phyloP scores from a whole-genome alignment of 2,797 vertebrate species.

The Iguana delicatissima region DNA sequence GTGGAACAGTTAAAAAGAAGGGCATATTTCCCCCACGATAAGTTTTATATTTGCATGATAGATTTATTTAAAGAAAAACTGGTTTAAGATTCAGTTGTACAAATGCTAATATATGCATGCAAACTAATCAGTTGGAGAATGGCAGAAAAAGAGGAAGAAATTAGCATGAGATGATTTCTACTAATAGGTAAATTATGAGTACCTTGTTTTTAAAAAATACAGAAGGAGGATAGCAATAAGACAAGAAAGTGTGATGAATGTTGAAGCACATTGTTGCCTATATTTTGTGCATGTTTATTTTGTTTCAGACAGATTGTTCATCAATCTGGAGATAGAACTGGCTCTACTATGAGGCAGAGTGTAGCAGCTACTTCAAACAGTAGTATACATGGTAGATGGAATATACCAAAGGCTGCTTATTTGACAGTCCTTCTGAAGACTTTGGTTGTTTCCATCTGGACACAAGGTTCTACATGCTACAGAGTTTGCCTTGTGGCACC shows the following conservation, averaged over 20 bases:
- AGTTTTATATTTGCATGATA: not conserved
- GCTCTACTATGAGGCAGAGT: not conserved
- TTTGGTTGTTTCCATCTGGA: not conserved
- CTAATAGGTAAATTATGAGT: too few relatives aligned
- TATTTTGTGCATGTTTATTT: not conserved
- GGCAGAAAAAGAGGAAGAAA: not conserved
- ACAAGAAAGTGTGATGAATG: too few relatives aligned
- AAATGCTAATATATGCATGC: not conserved
- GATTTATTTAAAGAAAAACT: not conserved
- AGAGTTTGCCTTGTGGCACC: too few relatives aligned
- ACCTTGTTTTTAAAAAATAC: too few relatives aligned
- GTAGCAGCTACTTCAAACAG: not conserved
- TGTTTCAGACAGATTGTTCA: not conserved
- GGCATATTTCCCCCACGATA: not conserved
- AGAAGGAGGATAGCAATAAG: too few relatives aligned
- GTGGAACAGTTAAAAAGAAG: too few relatives aligned
- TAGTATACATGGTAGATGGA: not conserved
- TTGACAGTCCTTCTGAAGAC: not conserved
- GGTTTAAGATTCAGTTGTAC: not conserved
- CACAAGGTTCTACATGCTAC: too few relatives aligned
- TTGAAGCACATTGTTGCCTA: not conserved
- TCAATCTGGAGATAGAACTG: not conserved
- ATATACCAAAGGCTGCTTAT: too few relatives aligned
- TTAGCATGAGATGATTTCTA: not conserved
- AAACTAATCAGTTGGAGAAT: not conserved